Base-by-base conservation (phyloP, 1,140 invertebrate genomes). In the Mercenaria mercenaria region DNA sequence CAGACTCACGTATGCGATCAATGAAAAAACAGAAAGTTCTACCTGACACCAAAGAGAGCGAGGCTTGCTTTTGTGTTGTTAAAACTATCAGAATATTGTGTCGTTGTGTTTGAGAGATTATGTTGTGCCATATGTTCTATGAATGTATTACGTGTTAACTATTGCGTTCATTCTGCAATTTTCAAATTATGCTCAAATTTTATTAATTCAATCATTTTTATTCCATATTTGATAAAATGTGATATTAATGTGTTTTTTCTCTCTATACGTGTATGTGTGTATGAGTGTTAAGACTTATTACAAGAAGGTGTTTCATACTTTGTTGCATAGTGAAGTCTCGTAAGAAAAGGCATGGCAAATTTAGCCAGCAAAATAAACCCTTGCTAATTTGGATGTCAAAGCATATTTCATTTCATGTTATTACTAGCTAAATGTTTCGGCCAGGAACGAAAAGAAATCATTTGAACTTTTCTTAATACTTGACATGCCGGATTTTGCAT, bases 121-220 rank as follows among this genome's bases (percentile, higher is more conserved):
- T 69, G 64, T 56, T 72, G 82, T 85, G 82, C 82, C 82, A 85
- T 85, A 85, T 10, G 18, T 32, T 41, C n/a, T 15, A 2, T 32
- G 23, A 47, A 0, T 43, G n/a, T 85, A 32, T 72, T n/a, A 59
- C 26, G 47, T 74, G 47, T 72, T 67, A 50, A 72, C n/a, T 85
- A 43, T 64, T 83, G 59, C 59, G 64, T 74, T 74, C 64, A 56
- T 74, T 72, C 47, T 82, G 80, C 80, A 67, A 82, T 82, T 82
- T 85, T 85, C 82, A 85, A 74, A 85, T 69, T 85, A 85, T 85
- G 82, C 82, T 85, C 82, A 85, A 85, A 34, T 85, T 85, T 52
- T 72, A 85, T 85, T 74, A 85, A 50, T 85, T 85, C 80, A 82
- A 82, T 82, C 80, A 82, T 82, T 85, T 41, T 72, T 85, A 85